Evolutionary conservation across 2,797 vertebrate genomes (phyloP), one percentile per base, ranked within the genome.

Genomic region (Channallabes apus): DNA sequence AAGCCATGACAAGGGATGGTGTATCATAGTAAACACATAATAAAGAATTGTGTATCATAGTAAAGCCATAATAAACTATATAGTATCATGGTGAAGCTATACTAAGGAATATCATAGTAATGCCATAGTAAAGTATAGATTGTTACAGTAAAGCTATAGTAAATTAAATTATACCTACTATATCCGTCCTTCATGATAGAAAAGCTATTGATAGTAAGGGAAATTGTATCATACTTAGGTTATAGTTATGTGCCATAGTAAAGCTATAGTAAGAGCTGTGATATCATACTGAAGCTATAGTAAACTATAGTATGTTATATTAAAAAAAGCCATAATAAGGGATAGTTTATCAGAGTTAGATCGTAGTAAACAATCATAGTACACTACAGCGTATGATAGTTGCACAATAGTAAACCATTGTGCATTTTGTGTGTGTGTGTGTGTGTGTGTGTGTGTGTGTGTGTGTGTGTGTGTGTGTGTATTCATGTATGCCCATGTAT

Each of bases 401-500:
- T 29, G 56, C 15, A 56, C 24, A n/a, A 54, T 29, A 18, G n/a
- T 75, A 56, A 56, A 54, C n/a, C 51, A 32, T 58, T 6, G n/a
- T 54, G n/a, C n/a, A 54, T 72, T 46, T 4, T 29, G 0, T 73
- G 68, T 71, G 32, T 71, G 29, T 69, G 67, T 38, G 67, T 71
- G 68, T 68, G 29, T 69, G 67, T 67, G 32, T 35, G 29, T 35
- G 67, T 68, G 6, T 68, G 17, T 41, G 38, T n/a, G 69, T n/a
- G 69, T 72, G 38, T 46, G 72, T 75, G 72, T 56, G 41, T 51
- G 41, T 73, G 38, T 73, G 46, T 79, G 79, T 86, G 58, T 20
- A 27, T 82, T 82, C 64, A n/a, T 72, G 38, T 54, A 64, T 84
- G 59, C 62, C 69, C 71, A 54, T 80, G 62, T 79, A 67, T 84